A percentile compares a stretch with the other conserved stretches of the same genome.
These are phyloP conservation scores for Heteronetta atricapilla DNA, from an alignment of 2,113 vertebrate species.

Conservation along the genomic window DNA sequence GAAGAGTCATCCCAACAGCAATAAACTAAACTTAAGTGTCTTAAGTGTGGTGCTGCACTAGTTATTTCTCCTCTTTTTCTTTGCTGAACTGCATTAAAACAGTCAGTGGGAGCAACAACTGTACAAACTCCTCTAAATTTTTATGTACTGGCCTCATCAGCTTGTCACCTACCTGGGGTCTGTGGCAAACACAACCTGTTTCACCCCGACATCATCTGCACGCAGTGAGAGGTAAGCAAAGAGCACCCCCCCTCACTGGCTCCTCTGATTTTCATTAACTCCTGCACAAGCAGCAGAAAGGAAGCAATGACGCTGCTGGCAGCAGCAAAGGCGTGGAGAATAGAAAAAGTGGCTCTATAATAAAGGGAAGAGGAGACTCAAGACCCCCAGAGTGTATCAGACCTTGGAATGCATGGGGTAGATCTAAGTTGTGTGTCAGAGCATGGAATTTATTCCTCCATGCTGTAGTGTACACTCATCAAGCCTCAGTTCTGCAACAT, in stretches of 20 bases:
- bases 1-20: not conserved
- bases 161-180: not conserved
- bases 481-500: not conserved
- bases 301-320: not conserved
- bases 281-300: not conserved
- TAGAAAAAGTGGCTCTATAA: not conserved
- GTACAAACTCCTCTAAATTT: not conserved
- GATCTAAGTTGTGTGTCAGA: accelerated
- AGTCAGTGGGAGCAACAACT: not conserved
- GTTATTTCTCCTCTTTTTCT: not conserved
- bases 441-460: not conserved
- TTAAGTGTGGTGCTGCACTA: accelerated
- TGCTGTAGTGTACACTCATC: accelerated
- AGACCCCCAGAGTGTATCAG: not conserved
- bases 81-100: not conserved
- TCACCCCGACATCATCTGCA: not conserved
- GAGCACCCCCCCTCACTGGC: not conserved
- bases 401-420: not conserved
- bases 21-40: not conserved
- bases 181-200: not conserved
- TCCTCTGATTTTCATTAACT: not conserved
- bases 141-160: no score
- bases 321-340: not conserved
- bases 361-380: accelerated
- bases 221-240: not conserved